Base-by-base conservation (phyloP, 2,888 invertebrate genomes). In the Coenonympha glycerion region DNA sequence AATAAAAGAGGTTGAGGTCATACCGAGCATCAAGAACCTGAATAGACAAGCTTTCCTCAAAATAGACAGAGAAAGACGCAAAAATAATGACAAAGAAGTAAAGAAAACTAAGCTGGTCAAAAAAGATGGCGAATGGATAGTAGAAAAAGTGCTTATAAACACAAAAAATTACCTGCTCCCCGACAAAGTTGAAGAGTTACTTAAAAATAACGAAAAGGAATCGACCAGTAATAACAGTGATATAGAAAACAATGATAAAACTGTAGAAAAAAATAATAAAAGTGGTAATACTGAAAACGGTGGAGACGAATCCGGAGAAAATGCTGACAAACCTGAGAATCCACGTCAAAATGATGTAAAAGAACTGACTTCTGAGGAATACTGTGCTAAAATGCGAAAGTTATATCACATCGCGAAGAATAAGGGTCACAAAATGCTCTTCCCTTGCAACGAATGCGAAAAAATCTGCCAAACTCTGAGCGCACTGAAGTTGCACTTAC, bases 391-490 rank as follows among this genome's bases (percentile, higher is more conserved):
- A 28, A 52, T 85, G n/a, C 70, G 72, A 16, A 70, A 64, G 24
- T 53, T 85, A 2, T 66, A 68, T 22, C 45, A 59, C 0, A 8
- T 74, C 2, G 75, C 75, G 0, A 80, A 76, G 50, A 72, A 61
- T 3, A 65, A 62, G 1, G 76, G 76, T 0, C 37, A 61, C 0
- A 68, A 70, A 55, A 79, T 86, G 57, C 19, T 82, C 1, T 85
- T 69, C 9, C 85, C 85, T 0, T 86, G 85, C 28, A 69, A 76
- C 0, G 59, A 53, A 0, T 86, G 85, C 22, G 73, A 77, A 0
- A 85, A 84, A 47, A 69, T 85, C 0, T 86, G 85, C 19, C 67
- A 68, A 1, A 76, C 68, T 0, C 50, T 81, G 0, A 62, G 70
- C 6, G 85, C 78, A 0, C 49, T 86, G 1, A 82, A 73, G 28